These are phyloP conservation scores for Lasioglossum zephyrum DNA, from an alignment of 2,888 invertebrate species.

Conservation along the genomic window DNA sequence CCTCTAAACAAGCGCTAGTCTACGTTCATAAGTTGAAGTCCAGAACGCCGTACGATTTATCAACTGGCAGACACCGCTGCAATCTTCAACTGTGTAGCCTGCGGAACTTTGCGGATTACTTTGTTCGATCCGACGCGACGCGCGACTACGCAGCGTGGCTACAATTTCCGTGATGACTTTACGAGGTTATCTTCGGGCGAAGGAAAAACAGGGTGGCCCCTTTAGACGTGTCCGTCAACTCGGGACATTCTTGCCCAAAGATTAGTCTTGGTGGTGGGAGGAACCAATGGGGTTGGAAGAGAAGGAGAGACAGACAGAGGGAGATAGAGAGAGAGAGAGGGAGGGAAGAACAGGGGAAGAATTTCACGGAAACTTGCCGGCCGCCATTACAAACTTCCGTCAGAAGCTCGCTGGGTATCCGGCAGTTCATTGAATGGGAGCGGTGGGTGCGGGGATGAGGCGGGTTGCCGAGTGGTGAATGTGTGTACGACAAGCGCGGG, in stretches of 20 bases:
- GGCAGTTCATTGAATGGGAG: constrained; percentile 44
- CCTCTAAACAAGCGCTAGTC: not conserved
- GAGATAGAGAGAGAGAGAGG: not conserved
- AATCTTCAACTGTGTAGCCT: not conserved
- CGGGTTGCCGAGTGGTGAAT: constrained; percentile 10
- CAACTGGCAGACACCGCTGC: not conserved
- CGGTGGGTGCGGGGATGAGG: not conserved
- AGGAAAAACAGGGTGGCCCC: constrained; percentile 10
- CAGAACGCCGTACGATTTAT: not conserved
- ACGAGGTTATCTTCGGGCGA: not conserved
- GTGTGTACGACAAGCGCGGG: constrained; percentile 54
- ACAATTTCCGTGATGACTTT: constrained; percentile 3
- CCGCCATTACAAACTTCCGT: constrained; percentile 28
- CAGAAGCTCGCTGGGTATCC: constrained; percentile 18
- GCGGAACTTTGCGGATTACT: not conserved
- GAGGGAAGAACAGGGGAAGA: not conserved
- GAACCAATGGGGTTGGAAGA: not conserved
- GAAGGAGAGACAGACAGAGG: not conserved
- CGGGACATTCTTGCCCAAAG: constrained; percentile 3
- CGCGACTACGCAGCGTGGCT: not conserved
- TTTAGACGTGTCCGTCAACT: not conserved
- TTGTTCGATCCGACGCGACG: not conserved
- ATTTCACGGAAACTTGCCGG: constrained; percentile 12
- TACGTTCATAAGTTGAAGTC: not conserved
- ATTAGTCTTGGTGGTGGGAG: not conserved